Percentiles rank a stretch among this genome's conserved stretches.
phyloP scores from a whole-genome alignment of 2,797 vertebrate genomes.

The Pipistrellus nathusii region DNA sequence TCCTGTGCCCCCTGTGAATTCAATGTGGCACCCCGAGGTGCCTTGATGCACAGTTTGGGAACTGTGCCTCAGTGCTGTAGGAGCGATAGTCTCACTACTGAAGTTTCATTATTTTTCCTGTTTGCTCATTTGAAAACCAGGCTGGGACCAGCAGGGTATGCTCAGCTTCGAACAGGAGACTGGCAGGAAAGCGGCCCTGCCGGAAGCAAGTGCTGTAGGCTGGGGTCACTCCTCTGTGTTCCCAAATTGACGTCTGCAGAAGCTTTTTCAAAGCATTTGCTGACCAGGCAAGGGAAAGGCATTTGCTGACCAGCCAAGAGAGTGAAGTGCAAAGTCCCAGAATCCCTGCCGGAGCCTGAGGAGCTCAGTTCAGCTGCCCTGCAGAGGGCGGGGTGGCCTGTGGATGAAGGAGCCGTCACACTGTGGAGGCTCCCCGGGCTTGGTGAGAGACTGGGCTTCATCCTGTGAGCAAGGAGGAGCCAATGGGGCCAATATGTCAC shows the following conservation, averaged over 20 bases:
- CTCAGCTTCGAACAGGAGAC: not conserved
- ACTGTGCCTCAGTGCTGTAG: not conserved
- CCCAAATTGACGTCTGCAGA: conserved; percentile 22
- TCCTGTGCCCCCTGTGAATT: not conserved
- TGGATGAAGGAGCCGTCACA: not conserved
- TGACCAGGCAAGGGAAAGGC: not conserved
- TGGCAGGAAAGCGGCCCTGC: conserved; percentile 16
- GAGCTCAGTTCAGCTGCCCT: not conserved
- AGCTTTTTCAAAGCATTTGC: conserved; percentile 21
- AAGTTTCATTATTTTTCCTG: conserved; percentile 43
- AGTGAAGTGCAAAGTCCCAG: not conserved
- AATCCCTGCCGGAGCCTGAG: not conserved
- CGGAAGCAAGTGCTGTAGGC: conserved; percentile 4
- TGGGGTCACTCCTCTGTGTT: not conserved
- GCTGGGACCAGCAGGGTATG: not conserved
- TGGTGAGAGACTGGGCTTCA: not conserved
- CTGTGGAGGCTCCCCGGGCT: not conserved
- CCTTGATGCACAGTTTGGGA: conserved; percentile 5
- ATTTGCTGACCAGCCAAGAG: too few relatives aligned
- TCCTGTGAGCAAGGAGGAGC: not conserved
- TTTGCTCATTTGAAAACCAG: conserved; percentile 12
- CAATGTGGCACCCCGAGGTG: not conserved
- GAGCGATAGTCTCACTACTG: not conserved
- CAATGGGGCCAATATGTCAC: not conserved
- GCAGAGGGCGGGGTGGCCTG: not conserved